Evolutionary conservation across 1,140 invertebrate genomes (phyloP), one percentile per base, ranked within the genome.

Genomic region (Lepidurus arcticus): DNA sequence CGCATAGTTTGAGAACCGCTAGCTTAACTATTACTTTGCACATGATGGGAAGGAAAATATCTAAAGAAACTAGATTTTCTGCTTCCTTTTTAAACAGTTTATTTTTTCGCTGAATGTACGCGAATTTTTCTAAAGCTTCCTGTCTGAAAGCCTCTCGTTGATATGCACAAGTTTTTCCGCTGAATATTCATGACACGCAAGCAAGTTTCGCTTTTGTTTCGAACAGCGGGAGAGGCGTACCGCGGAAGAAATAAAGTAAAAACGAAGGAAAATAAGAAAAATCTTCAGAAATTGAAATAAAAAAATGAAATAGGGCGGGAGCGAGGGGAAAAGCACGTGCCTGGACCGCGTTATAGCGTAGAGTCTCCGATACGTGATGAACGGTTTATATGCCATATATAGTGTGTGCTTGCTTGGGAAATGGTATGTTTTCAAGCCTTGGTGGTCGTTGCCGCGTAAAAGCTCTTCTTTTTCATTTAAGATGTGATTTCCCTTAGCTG

Each of bases 401-500:
- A 65, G 53, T 65, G 53, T 34, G 34, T 65, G 53, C 53, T 65
- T 65, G 8, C 53, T 65, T 65, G 0, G 21, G 53, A 65, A 65
- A 65, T 21, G 13, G 53, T 65, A 16, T 16, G 53, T 65, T 65
- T 65, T 16, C 13, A 13, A 65, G 53, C 53, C 16, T 65, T 21
- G 53, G 53, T n/a, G 21, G 53, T 9, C 53, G 16, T 13, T 16
- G 16, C 16, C 3, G 53, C 53, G 53, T 9, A 65, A n/a, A 65
- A 65, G 53, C 53, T 65, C 21, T 65, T 65, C 53, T 16, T 16
- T 65, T 65, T 16, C 7, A 7, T 21, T 16, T 65, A 21, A 16
- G 53, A 21, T 21, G 53, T 65, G 53, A 65, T 65, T 65, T 65
- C 53, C 53, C 53, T 65, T 65, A 65, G 53, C 53, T 65, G 53